These are phyloP conservation scores for Watersipora subatra DNA, from an alignment of 1,140 invertebrate species.

Conservation along the genomic window DNA sequence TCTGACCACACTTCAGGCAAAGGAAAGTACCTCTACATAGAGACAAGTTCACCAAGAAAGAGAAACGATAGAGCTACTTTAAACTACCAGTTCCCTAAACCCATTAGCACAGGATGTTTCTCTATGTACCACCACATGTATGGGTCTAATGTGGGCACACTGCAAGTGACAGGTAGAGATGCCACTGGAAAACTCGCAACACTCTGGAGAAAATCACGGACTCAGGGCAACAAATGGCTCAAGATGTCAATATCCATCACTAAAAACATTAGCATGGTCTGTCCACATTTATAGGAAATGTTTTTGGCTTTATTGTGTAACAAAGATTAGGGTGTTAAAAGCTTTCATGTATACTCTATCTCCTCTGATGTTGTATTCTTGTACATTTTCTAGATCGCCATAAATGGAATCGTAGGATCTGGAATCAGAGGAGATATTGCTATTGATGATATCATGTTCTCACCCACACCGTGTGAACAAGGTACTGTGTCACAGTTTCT, in stretches of 20 bases:
- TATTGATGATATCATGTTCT: constrained; percentile 29
- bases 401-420: constrained; percentile 21
- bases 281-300: neutral
- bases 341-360: too few species aligned
- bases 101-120: constrained; percentile 16
- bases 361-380: too few species aligned
- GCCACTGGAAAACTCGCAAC: neutral
- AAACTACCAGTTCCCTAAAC: constrained; percentile 20
- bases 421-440: constrained; percentile 32
- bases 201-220: constrained; percentile 16
- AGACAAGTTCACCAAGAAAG: constrained; percentile 20
- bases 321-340: too few species aligned
- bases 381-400: constrained; percentile 1
- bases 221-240: constrained; percentile 28
- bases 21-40: constrained; percentile 25
- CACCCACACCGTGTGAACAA: neutral
- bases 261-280: neutral
- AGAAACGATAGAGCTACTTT: constrained; percentile 24
- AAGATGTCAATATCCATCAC: constrained; percentile 13
- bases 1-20: constrained; percentile 9
- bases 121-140: constrained; percentile 64
- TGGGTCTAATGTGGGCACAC: constrained; percentile 40
- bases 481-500: too few species aligned
- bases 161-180: constrained; percentile 23
- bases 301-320: neutral